Evolutionary conservation across 2,888 invertebrate species (phyloP), one percentile per base, ranked within the genome.

Genomic region (Altica lythri): DNA sequence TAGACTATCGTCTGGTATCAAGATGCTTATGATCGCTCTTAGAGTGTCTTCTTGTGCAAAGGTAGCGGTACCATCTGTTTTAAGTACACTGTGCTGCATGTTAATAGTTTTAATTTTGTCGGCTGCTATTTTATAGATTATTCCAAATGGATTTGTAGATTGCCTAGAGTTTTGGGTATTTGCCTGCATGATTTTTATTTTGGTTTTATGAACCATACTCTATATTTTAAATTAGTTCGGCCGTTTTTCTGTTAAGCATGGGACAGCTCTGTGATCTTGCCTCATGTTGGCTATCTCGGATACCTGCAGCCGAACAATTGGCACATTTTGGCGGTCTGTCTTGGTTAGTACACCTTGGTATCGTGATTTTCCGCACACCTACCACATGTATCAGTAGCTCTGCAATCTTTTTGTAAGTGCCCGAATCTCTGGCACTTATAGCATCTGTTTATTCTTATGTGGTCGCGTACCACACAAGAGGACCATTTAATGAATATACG

Each of bases 351-450:
- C 43, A 44, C 13, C 3, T n/a, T 44, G 12, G 43, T 44, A n/a
- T 44, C 17, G 30, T 44, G 43, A 1, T 27, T 17, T 2, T 16
- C 25, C 4, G 16, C 2, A 16, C 43, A 44, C 3, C n/a, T 9
- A 1, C 16, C 27, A 17, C 43, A 44, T 1, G 29, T 17, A 2
- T n/a, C 5, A 2, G 2, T 4, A 17, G 10, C 29, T 9, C 16
- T 27, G 17, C 43, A 44, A 17, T 29, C 43, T 10, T 2, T 29
- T 1, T 25, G 27, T 9, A 44, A 4, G 22, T 44, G 43, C 0
- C 43, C 30, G 6, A 29, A 44, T 16, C 8, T 5, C 29, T 44
- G 43, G 9, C 29, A 44, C 2, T 44, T 44, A 17, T 14, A 44
- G 22, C 30, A 44, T 13, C 43, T 5, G 10, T 29, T 0, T 1